These are phyloP conservation scores for Idaea biselata DNA, from an alignment of 2,888 invertebrate genomes.

Conservation along the genomic window DNA sequence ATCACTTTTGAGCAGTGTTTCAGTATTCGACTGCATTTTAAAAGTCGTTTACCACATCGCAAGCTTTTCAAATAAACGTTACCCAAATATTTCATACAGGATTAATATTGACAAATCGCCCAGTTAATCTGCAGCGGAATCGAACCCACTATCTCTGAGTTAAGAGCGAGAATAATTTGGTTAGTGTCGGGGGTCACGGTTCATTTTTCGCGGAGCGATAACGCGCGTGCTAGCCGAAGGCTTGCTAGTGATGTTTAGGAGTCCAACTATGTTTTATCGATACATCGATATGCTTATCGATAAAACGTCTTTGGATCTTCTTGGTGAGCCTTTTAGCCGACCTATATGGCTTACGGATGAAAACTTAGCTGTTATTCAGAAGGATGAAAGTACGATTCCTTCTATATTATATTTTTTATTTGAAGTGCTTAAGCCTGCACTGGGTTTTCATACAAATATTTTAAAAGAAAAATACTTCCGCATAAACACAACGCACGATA, in stretches of 20 bases:
- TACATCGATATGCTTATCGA: slow-evolving; percentile 19
- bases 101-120: slow-evolving; percentile 30
- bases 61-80: slow-evolving; percentile 9
- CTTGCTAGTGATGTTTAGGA: slow-evolving; percentile 48
- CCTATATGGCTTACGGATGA: too few species aligned
- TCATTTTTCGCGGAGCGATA: slow-evolving; percentile 71
- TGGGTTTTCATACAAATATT: too few species aligned
- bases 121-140: slow-evolving; percentile 44
- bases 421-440: too few species aligned
- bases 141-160: slow-evolving; percentile 51
- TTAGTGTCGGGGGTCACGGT: slow-evolving; percentile 69
- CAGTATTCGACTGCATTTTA: too few species aligned
- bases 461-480: too few species aligned
- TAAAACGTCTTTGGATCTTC: too few species aligned
- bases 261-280: slow-evolving; percentile 21
- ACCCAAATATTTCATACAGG: slow-evolving; percentile 12
- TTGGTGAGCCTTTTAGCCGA: too few species aligned
- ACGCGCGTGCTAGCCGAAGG: slow-evolving; percentile 75
- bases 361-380: too few species aligned
- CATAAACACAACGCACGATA: too few species aligned
- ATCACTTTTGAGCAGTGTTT: too few species aligned
- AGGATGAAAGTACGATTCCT: too few species aligned
- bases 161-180: slow-evolving; percentile 68
- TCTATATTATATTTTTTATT: too few species aligned
- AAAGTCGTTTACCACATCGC: neutral